Conservation (phyloP, 1,140 invertebrate species). For the Ridgeia piscesae region DNA sequence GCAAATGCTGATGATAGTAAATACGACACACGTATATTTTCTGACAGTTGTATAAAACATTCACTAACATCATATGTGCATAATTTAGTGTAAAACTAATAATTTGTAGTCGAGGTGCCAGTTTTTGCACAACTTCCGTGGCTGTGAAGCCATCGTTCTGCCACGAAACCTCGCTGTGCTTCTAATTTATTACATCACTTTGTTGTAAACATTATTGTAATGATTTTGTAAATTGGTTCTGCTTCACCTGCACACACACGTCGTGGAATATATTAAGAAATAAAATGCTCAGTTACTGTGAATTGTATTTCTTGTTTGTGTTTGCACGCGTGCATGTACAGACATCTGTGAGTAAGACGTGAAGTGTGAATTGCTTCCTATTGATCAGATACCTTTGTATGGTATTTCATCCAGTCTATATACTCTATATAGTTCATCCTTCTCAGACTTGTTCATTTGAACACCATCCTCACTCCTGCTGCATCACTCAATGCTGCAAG, state of each 20-base stretch:
- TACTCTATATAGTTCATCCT: too few species aligned
- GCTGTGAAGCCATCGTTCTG: not conserved
- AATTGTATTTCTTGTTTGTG: not conserved
- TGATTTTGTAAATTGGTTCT: slow-evolving; percentile 6
- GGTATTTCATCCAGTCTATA: too few species aligned
- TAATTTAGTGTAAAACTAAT: not conserved
- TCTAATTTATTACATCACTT: not conserved
- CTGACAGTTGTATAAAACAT: slow-evolving; percentile 6
- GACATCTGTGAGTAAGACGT: too few species aligned
- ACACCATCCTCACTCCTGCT: too few species aligned
- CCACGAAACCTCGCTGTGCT: not conserved
- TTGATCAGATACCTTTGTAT: too few species aligned
- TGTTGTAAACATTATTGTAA: slow-evolving; percentile 2
- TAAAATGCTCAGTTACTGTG: slow-evolving; percentile 5
- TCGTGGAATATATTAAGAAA: not conserved
- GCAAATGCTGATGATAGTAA: not conserved
- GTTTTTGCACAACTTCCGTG: not conserved
- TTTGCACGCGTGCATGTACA: not conserved
- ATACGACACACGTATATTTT: not conserved
- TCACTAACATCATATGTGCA: not conserved
- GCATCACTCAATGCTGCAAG: too few species aligned
- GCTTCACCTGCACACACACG: not conserved
- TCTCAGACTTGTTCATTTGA: too few species aligned
- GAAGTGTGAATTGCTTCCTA: too few species aligned
- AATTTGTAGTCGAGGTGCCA: not conserved